These are phyloP conservation scores for Neuroterus valhalla DNA, from an alignment of 1,140 invertebrate genomes.

Conservation along the genomic window DNA sequence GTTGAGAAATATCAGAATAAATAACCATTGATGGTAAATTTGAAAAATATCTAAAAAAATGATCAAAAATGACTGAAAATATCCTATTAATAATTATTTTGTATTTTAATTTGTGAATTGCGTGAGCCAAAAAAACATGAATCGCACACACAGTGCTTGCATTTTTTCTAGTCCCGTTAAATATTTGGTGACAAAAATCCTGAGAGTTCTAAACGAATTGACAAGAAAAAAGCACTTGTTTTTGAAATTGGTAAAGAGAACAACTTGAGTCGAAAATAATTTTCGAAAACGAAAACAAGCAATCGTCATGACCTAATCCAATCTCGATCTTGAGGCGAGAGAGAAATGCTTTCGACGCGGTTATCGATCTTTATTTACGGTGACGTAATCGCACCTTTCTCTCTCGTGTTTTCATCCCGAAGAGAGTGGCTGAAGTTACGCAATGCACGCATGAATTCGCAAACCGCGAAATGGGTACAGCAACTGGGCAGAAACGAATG, in stretches of 20 bases:
- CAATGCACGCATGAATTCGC: conserved; percentile 34
- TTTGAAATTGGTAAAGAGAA: not conserved
- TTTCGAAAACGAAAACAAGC: conserved; percentile 38
- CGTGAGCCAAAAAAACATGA: no score
- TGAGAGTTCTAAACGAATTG: no score
- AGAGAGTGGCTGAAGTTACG: conserved; percentile 43
- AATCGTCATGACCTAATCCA: conserved; percentile 58
- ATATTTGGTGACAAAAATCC: no score
- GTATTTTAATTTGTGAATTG: no score
- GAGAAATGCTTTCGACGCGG: conserved; percentile 52
- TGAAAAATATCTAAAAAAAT: no score
- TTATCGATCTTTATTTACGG: conserved; percentile 65
- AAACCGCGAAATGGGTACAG: not conserved
- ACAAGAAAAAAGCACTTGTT: not conserved
- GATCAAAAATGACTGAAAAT: no score
- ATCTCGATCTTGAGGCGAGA: conserved; percentile 42
- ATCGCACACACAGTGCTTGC: no score
- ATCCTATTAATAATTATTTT: no score
- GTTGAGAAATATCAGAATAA: no score
- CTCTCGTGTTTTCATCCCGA: conserved; percentile 46
- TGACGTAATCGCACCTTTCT: conserved; percentile 67
- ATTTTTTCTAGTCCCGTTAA: no score
- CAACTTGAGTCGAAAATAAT: not conserved
- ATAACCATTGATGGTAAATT: no score
- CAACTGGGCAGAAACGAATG: not conserved